These are phyloP conservation scores for Notodonta ziczac DNA, from an alignment of 2,888 invertebrate genomes.

Conservation along the genomic window DNA sequence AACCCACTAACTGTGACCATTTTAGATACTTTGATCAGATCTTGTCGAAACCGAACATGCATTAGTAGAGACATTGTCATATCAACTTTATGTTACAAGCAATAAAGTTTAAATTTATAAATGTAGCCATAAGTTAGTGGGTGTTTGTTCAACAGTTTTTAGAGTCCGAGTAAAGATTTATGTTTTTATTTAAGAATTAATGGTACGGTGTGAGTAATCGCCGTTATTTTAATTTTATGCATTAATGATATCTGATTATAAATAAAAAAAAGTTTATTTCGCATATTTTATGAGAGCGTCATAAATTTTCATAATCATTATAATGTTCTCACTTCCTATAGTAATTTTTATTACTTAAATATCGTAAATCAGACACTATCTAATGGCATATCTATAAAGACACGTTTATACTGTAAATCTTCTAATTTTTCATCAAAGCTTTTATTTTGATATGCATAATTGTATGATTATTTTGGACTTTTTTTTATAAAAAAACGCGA, in stretches of 20 bases:
- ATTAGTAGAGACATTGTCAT: conserved; percentile 38
- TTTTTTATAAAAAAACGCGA: not conserved
- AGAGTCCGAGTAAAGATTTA: conserved; percentile 76
- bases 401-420: conserved; percentile 14
- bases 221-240: conserved; percentile 79
- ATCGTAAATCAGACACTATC: conserved; percentile 33
- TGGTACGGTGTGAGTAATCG: conserved; percentile 75
- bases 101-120: conserved; percentile 59
- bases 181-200: conserved; percentile 83
- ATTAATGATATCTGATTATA: conserved; percentile 66
- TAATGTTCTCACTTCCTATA: conserved; percentile 44
- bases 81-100: conserved; percentile 37
- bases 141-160: conserved; percentile 79
- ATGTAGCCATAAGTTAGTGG: conserved; percentile 60
- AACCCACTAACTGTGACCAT: conserved; percentile 85
- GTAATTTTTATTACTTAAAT: conserved; percentile 36
- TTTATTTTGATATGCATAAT: conserved; percentile 5
- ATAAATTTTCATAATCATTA: conserved; percentile 44
- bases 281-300: conserved; percentile 35
- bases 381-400: conserved; percentile 19
- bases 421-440: conserved; percentile 7
- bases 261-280: conserved; percentile 43
- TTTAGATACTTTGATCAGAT: conserved; percentile 85
- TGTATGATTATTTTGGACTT: not conserved
- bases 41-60: conserved; percentile 76